These are phyloP conservation scores for Ips nitidus DNA, from an alignment of 1,140 invertebrate species.

Conservation along the genomic window DNA sequence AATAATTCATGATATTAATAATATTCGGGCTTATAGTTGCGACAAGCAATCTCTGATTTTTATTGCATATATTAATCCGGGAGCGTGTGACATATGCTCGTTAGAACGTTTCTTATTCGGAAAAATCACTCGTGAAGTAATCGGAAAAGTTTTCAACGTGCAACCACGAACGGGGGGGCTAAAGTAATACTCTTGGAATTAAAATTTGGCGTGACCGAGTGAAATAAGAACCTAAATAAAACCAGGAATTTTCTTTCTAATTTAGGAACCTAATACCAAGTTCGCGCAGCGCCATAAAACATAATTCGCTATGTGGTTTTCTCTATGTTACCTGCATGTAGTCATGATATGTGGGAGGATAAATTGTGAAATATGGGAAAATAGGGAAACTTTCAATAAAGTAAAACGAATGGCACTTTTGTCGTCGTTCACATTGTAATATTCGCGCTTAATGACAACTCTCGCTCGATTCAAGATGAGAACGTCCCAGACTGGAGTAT, in stretches of 20 bases:
- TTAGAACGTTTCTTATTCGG: background rate
- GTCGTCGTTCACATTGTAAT: background rate
- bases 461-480: background rate
- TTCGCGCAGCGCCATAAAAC: constrained; percentile 22
- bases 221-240: constrained; percentile 29
- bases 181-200: constrained; percentile 28
- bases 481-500: background rate
- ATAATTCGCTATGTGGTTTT: constrained; percentile 28
- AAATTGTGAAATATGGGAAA: constrained; percentile 26
- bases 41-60: too few relatives aligned
- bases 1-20: constrained; percentile 9
- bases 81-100: background rate
- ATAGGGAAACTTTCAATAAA: constrained; percentile 25
- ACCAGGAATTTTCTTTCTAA: constrained; percentile 29
- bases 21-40: background rate
- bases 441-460: background rate
- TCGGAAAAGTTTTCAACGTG: constrained; percentile 23
- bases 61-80: too few relatives aligned
- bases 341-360: constrained; percentile 23
- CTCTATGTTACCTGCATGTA: constrained; percentile 24
- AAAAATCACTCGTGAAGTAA: constrained; percentile 20
- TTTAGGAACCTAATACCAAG: constrained; percentile 30
- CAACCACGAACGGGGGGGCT: constrained; percentile 6
- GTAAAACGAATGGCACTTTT: constrained; percentile 18
- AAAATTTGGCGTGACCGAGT: constrained; percentile 29